phyloP scores from a whole-genome alignment of 2,797 vertebrate genomes.

The Margarornis squamiger region DNA sequence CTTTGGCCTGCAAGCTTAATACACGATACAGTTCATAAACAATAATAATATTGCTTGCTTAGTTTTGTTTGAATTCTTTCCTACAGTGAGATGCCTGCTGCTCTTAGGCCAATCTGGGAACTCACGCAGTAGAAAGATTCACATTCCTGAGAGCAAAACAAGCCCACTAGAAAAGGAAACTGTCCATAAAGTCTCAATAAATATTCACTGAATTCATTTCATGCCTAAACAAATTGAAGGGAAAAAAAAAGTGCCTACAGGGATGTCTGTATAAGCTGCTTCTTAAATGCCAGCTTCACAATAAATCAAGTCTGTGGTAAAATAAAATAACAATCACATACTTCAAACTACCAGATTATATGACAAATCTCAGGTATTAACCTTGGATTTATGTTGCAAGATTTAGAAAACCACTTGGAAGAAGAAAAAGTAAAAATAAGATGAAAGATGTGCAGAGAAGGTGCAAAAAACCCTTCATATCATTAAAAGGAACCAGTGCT shows the following conservation, averaged over 20 bases:
- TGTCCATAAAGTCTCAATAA: slow-evolving; percentile 67
- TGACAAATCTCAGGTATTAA: slow-evolving; percentile 52
- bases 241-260: slow-evolving; percentile 35
- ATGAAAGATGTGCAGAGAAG: neutral
- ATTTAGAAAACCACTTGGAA: slow-evolving; percentile 3
- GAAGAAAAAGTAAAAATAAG: neutral
- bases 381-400: slow-evolving; percentile 28
- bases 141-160: slow-evolving; percentile 51
- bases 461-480: neutral
- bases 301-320: slow-evolving; percentile 33
- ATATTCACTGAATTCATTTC: slow-evolving; percentile 70
- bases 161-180: slow-evolving; percentile 55
- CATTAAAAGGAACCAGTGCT: neutral
- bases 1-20: neutral
- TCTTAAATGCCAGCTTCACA: slow-evolving; percentile 57
- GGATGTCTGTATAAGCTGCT: slow-evolving; percentile 46
- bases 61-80: slow-evolving; percentile 34
- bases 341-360: slow-evolving; percentile 50
- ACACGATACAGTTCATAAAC: slow-evolving; percentile 20
- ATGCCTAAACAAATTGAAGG: slow-evolving; percentile 54
- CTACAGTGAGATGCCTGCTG: neutral
- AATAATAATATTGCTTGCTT: slow-evolving; percentile 12
- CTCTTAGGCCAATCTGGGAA: slow-evolving; percentile 4
- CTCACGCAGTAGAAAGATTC: slow-evolving; percentile 36
- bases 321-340: slow-evolving; percentile 47